Percentiles rank a stretch among this genome's conserved stretches.
Conservation (phyloP, 2,888 invertebrate species). For the Sphaerophoria taeniata region DNA sequence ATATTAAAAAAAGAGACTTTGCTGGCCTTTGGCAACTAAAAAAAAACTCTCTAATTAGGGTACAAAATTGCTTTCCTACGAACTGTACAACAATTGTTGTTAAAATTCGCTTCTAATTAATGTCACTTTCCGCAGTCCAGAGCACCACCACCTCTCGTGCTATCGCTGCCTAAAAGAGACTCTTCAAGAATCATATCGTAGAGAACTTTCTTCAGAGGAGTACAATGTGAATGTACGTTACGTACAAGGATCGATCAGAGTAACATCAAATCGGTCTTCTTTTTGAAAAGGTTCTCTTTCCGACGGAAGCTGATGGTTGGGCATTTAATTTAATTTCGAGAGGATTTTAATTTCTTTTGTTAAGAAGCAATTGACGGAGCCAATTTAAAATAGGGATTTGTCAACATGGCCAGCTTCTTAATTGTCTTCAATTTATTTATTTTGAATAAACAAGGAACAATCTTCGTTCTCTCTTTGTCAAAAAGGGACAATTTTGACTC, state of each 20-base stretch:
- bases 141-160: background rate
- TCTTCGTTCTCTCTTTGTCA: background rate
- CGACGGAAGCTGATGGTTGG: background rate
- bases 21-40: slow-evolving; percentile 11
- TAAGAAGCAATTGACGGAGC: slow-evolving; percentile 54
- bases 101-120: slow-evolving; percentile 50
- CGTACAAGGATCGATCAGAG: slow-evolving; percentile 12
- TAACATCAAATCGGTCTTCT: background rate
- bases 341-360: slow-evolving; percentile 64
- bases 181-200: background rate
- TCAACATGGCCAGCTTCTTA: slow-evolving; percentile 60
- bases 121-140: slow-evolving; percentile 23
- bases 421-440: slow-evolving; percentile 67
- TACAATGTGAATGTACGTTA: background rate
- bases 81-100: slow-evolving; percentile 40
- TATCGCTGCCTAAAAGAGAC: background rate
- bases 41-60: slow-evolving; percentile 60
- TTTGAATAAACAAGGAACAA: slow-evolving; percentile 37
- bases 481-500: background rate
- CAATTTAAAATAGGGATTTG: slow-evolving; percentile 67
- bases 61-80: slow-evolving; percentile 33
- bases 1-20: slow-evolving; percentile 25
- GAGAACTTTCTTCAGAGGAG: background rate
- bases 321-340: slow-evolving; percentile 43
- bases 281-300: slow-evolving; percentile 22